These are phyloP conservation scores for Ectobius pallidus DNA, from an alignment of 2,888 invertebrate species.

Conservation along the genomic window DNA sequence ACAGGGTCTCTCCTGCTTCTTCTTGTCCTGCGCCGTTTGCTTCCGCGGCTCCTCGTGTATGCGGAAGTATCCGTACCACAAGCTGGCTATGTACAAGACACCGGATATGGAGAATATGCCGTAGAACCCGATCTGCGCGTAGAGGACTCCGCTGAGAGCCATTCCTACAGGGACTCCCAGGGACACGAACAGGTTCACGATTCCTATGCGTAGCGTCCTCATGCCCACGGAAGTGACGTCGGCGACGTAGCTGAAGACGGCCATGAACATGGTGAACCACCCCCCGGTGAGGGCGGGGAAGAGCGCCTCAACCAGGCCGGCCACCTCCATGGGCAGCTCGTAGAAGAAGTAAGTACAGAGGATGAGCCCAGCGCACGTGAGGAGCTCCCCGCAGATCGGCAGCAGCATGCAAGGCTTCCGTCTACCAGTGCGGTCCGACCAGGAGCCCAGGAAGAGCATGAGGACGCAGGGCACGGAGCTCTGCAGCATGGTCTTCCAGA, in stretches of 20 bases:
- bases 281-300: conserved; percentile 84
- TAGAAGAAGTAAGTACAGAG: conserved; percentile 81
- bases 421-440: conserved; percentile 68
- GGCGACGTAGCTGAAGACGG: conserved; percentile 86
- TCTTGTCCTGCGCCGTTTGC: conserved; percentile 32
- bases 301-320: conserved; percentile 76
- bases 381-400: conserved; percentile 80
- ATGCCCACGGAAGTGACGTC: conserved; percentile 85
- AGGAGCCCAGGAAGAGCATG: conserved; percentile 81
- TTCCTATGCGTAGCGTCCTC: conserved; percentile 83
- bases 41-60: conserved; percentile 67
- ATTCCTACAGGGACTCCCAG: conserved; percentile 89
- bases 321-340: conserved; percentile 77
- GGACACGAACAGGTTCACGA: conserved; percentile 87
- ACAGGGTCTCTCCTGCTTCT: conserved; percentile 44
- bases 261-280: conserved; percentile 91
- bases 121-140: conserved; percentile 78
- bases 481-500: conserved; percentile 86
- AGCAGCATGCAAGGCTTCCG: conserved; percentile 83
- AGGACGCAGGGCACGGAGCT: conserved; percentile 81
- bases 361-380: conserved; percentile 78
- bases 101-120: conserved; percentile 82
- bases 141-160: conserved; percentile 82
- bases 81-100: conserved; percentile 72
- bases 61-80: conserved; percentile 74